Evolutionary conservation across 2,113 vertebrate genomes (phyloP).

Genomic region (Atrichornis clamosus): DNA sequence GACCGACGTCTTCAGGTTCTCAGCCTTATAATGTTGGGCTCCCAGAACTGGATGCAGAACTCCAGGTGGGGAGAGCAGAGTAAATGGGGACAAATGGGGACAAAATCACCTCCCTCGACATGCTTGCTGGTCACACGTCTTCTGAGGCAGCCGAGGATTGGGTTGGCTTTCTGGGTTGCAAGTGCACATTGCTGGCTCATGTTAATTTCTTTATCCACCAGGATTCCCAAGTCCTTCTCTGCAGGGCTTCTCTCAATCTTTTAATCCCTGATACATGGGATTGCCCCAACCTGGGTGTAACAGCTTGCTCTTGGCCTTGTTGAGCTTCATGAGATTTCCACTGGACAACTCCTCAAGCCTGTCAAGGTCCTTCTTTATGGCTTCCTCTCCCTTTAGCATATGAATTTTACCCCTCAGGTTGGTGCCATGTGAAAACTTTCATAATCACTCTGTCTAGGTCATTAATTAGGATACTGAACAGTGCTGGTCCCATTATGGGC

Average conservation of each 20-base stretch:
- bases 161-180: background rate
- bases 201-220: background rate
- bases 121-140: background rate
- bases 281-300: rapidly evolving
- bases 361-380: background rate
- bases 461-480: background rate
- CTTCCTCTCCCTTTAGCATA: background rate
- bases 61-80: background rate
- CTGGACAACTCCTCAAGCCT: background rate
- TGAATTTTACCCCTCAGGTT: background rate
- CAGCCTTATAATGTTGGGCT: background rate
- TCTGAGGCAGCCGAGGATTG: background rate
- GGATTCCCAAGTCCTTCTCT: background rate
- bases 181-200: background rate
- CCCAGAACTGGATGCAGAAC: background rate
- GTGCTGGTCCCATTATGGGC: background rate
- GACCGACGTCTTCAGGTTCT: rapidly evolving
- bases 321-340: background rate
- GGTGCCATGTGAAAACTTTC: background rate
- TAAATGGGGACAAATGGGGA: background rate
- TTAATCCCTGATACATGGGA: background rate
- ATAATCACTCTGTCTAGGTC: background rate
- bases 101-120: rapidly evolving
- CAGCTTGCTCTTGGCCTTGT: background rate
- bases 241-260: background rate